Conservation (phyloP, 2,113 vertebrate genomes). For the Pseudorasbora parva region DNA sequence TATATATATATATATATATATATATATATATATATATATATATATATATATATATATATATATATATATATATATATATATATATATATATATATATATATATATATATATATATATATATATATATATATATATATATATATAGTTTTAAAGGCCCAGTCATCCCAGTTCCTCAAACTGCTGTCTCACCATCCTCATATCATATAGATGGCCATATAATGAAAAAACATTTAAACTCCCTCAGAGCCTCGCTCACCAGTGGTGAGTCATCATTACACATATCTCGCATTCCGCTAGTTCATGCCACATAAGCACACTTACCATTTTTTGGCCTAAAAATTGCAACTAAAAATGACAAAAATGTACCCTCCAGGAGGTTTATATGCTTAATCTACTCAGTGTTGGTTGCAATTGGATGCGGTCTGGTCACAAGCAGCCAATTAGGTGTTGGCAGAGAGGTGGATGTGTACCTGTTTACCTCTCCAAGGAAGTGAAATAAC, state of each 20-base stretch:
- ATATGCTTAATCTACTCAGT: neutral
- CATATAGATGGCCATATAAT: slow-evolving; percentile 61
- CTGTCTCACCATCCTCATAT: slow-evolving; percentile 60
- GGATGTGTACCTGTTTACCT: slow-evolving; percentile 21
- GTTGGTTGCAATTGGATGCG: neutral
- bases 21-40: too few relatives aligned
- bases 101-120: too few relatives aligned
- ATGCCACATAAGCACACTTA: slow-evolving; percentile 14
- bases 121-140: too few relatives aligned
- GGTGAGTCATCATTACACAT: slow-evolving; percentile 25
- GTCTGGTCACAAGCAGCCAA: slow-evolving; percentile 22
- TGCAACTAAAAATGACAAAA: slow-evolving; percentile 16
- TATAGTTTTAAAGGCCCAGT: too few relatives aligned
- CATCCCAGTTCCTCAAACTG: slow-evolving; percentile 53
- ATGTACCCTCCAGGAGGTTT: neutral
- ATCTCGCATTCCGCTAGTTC: slow-evolving; percentile 24
- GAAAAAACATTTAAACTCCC: slow-evolving; percentile 24
- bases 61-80: too few relatives aligned
- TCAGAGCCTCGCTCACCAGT: neutral
- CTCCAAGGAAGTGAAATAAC: slow-evolving; percentile 36
- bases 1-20: too few relatives aligned
- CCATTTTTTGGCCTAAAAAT: slow-evolving; percentile 23
- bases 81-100: too few relatives aligned
- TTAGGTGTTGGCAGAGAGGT: slow-evolving; percentile 13
- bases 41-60: too few relatives aligned